Conservation (phyloP, 2,888 invertebrate species). For the Sinopyrophorus schimmeli region DNA sequence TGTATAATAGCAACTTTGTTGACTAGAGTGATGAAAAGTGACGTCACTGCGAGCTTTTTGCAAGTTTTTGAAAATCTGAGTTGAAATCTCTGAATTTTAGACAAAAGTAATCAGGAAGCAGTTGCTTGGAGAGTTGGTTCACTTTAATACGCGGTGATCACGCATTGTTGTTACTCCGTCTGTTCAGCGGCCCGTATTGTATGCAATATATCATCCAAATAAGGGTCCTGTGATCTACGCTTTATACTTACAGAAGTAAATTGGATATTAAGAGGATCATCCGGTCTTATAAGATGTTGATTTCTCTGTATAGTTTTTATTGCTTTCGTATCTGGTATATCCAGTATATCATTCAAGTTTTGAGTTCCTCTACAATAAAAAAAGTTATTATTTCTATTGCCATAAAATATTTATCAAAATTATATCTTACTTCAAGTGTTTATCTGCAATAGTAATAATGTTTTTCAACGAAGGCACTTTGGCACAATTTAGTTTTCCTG, state of each 20-base stretch:
- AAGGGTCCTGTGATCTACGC: too few species aligned
- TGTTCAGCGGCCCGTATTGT: neutral
- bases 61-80: too few species aligned
- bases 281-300: slow-evolving; percentile 65
- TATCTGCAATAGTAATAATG: slow-evolving; percentile 63
- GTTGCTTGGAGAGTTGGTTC: too few species aligned
- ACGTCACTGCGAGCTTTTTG: too few species aligned
- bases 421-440: slow-evolving; percentile 57
- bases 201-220: too few species aligned
- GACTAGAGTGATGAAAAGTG: too few species aligned
- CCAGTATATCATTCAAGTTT: slow-evolving; percentile 53
- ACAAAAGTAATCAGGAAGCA: too few species aligned
- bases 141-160: too few species aligned
- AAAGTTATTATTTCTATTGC: too few species aligned
- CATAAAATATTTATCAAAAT: neutral
- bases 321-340: slow-evolving; percentile 44
- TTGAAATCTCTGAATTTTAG: too few species aligned
- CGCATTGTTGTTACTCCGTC: too few species aligned
- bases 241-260: slow-evolving; percentile 75
- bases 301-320: slow-evolving; percentile 46
- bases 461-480: slow-evolving; percentile 58
- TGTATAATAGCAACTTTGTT: too few species aligned
- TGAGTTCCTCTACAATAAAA: slow-evolving; percentile 53
- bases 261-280: slow-evolving; percentile 74
- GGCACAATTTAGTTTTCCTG: slow-evolving; percentile 57